Base-by-base conservation (phyloP, 1,140 invertebrate species). In the Drosophila jambulina region DNA sequence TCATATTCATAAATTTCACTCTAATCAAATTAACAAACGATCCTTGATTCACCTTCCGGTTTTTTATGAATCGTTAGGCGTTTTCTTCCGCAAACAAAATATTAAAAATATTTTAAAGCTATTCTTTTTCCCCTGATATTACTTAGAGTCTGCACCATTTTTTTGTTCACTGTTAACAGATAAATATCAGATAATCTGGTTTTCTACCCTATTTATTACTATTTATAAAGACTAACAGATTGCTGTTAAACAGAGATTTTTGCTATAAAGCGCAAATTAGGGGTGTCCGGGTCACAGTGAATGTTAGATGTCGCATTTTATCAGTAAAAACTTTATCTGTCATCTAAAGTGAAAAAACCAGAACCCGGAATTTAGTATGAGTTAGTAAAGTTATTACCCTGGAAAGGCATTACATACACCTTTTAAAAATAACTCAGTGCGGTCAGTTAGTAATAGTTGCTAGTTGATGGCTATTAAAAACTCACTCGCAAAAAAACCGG, bases 11-110 rank as follows among this genome's bases (percentile, higher is more conserved):
- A 48, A 69, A 17, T 48, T 40, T 17, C 25, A 58, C 49, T 72
- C 70, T 74, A 74, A 74, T 74, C 70, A 60, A 72, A 72, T 72
- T 72, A 51, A 46, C 45, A 12, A 60, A 48, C 1, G 1, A 21
- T 17, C 27, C 12, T 17, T 58, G 70, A 74, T 40, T 74, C 70
- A 74, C 45, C 48, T 34, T 29, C 51, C 57, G 45, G 68, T 60
- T 49, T 51, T 51, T 10, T n/a, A 17, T 38, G n/a, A 42, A 49
- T 10, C n/a, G 10, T 21, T 49, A 10, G 21, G 21, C 40, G 19
- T 2, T 38, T 29, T 38, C 19, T 46, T 13, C 2, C 9, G 7
- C 6, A 12, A 29, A 32, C 1, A 61, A 19, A 62, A 10, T 19
- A 0, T 10, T 27, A 2, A 27, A 49, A 27, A n/a, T 17, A 17